Evolutionary conservation across 2,888 invertebrate species (phyloP), one percentile per base, ranked within the genome.

Genomic region (Reticulitermes lucifugus): DNA sequence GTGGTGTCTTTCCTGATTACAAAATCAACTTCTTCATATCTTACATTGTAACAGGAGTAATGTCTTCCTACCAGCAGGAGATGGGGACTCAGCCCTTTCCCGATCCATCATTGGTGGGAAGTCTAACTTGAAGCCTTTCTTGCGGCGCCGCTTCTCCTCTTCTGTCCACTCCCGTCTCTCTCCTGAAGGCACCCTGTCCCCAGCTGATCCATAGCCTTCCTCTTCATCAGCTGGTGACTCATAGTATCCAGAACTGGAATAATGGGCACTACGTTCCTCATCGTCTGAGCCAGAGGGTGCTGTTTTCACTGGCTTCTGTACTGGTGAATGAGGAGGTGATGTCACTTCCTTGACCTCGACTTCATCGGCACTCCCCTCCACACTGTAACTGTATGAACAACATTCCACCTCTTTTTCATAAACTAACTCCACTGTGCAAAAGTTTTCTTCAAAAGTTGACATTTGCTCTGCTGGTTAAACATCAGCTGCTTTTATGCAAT

Each of bases 41-140:
- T 46, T 46, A 46, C 12, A 7, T 7, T 12, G 46, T 46, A 46
- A 46, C 46, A 6, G 46, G 46, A 46, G 55, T 18, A 18, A 55
- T 18, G 14, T 55, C 14, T 55, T 1, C 6, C 7, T 46, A 77
- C 77, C 77, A 46, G 70, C 29, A 65, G 81, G 81, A 41, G 81
- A 81, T 14, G 70, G 46, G 1, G 81, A 60, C 12, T 81, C 81
- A n/a, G 55, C n/a, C n/a, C 93, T 93, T 90, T 93, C 92, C 89
- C 93, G 92, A 91, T 90, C 93, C 92, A 79, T 79, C 41, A 86
- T 83, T 12, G 87, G 87, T 84, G 94, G 92, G 91, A 96, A 94
- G 89, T 97, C 96, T 87, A 96, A 91, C 79, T 95, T 95, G 91
- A 96, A 96, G 41, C 94, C 94, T 89, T 95, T 95, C 91, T 95